A percentile compares a stretch with the other conserved stretches of the same genome.
phyloP scores from a whole-genome alignment of 2,888 invertebrate species.

The Coelopa pilipes region DNA sequence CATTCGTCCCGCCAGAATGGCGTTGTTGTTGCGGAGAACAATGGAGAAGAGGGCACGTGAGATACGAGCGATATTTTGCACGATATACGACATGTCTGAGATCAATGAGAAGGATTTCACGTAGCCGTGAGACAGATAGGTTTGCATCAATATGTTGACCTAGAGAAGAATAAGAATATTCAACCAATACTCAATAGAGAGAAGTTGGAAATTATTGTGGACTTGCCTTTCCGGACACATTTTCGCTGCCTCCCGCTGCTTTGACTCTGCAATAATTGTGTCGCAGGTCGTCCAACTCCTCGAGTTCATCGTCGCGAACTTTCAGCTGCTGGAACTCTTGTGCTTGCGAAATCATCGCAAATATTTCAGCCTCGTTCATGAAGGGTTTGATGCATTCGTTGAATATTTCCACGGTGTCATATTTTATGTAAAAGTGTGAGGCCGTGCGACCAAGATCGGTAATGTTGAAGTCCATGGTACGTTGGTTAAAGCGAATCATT shows the following conservation, averaged over 20 bases:
- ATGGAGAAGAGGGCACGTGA: constrained; percentile 94
- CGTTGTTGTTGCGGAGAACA: constrained; percentile 87
- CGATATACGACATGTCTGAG: constrained; percentile 65
- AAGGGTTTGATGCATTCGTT: constrained; percentile 83
- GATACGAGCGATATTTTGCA: constrained; percentile 90
- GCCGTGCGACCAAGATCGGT: constrained; percentile 94
- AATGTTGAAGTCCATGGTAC: constrained; percentile 82
- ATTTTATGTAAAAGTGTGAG: constrained; percentile 97
- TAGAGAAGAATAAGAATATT: constrained; percentile 34
- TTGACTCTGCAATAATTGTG: constrained; percentile 80
- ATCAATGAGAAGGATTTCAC: constrained; percentile 71
- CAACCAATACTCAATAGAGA: not conserved
- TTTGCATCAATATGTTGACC: constrained; percentile 88
- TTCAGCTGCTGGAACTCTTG: constrained; percentile 97
- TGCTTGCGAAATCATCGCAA: constrained; percentile 91
- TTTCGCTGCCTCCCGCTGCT: constrained; percentile 86
- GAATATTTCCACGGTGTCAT: constrained; percentile 93
- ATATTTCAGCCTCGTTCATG: constrained; percentile 87
- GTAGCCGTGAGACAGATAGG: constrained; percentile 83
- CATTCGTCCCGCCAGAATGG: constrained; percentile 86
- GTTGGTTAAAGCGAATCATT: constrained; percentile 92
- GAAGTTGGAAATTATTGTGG: not conserved
- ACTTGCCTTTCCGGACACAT: constrained; percentile 85
- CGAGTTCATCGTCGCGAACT: constrained; percentile 93
- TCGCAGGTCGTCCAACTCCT: constrained; percentile 85